Evolutionary conservation across 2,113 vertebrate species (phyloP), one percentile per base, ranked within the genome.

Genomic region (Phoxinus phoxinus): DNA sequence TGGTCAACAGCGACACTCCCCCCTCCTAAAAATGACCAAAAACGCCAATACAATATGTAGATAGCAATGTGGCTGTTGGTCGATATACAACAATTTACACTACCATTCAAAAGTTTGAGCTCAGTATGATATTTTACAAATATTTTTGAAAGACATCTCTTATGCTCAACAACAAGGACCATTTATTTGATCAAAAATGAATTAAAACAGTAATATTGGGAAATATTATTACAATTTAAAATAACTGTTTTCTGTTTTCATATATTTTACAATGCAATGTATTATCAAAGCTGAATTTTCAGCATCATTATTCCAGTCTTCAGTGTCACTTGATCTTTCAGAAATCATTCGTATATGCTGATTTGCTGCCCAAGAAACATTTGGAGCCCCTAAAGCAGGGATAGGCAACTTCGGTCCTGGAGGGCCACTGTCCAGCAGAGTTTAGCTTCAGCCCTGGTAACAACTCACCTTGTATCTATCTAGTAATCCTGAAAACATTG

Each of bases 1-100:
- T 81, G 3, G 88, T 90, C 25, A 91, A 84, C 30, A 92, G 65
- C 7, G 87, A 79, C 13, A 91, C 75, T 0, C 90, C 91, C 30
- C 87, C 89, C 53, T 89, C 86, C 88, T 93, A 59, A 17, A 59
- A 30, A 77, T 88, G 27, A 48, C 17, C 1, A 6, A 83, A 53
- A 10, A 46, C 17, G 0, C 8, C 37, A 30, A 53, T 19, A 25
- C 41, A 32, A 8, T 69, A 32, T 69, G 6, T 30, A 69, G 30
- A 30, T 69, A 32, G 12, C 17, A 53, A 6, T 53, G 51, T 53
- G 51, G 17, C 51, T 6, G 0, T 21, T 21, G 17, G 17, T 19
- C 6, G 2, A 19, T 53, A 53, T 53, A 53, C 17, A 53, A 21
- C 51, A 53, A 6, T 53, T 53, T 32, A 65, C 2, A 67, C 13